Percentiles rank a stretch among this genome's conserved stretches.
phyloP scores from a whole-genome alignment of 1,140 invertebrate genomes.

The Phthorimaea operculella region DNA sequence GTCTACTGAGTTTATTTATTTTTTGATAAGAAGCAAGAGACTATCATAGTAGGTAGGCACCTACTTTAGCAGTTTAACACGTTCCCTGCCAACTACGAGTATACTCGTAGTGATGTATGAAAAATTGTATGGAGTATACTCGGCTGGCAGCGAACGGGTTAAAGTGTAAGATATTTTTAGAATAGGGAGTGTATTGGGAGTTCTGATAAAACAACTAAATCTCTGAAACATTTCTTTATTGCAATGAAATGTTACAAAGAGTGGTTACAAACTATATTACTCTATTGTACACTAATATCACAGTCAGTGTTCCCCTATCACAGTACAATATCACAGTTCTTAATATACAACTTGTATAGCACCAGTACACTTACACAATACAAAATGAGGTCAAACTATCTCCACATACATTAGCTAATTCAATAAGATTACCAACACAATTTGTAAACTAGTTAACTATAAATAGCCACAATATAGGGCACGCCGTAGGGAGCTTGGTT shows the following conservation, averaged over 20 bases:
- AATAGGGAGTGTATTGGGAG: slow-evolving; percentile 25
- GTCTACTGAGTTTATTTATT: too few species aligned
- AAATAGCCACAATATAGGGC: slow-evolving; percentile 9
- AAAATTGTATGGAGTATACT: too few species aligned
- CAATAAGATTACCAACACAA: slow-evolving; percentile 14
- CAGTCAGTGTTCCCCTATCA: slow-evolving; percentile 12
- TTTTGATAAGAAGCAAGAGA: too few species aligned
- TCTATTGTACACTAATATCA: slow-evolving; percentile 30
- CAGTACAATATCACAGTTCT: slow-evolving; percentile 23
- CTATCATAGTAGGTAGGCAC: too few species aligned
- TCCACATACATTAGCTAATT: slow-evolving; percentile 12
- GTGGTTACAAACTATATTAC: slow-evolving; percentile 31
- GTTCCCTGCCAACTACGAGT: too few species aligned
- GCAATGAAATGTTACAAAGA: slow-evolving; percentile 45
- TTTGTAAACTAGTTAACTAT: slow-evolving; percentile 10
- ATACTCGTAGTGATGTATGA: too few species aligned
- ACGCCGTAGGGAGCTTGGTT: neutral
- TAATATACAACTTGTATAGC: neutral
- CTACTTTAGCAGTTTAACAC: too few species aligned
- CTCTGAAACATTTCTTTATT: slow-evolving; percentile 59
- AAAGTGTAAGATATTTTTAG: slow-evolving; percentile 5
- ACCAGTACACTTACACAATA: neutral
- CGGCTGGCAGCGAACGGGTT: too few species aligned
- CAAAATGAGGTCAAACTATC: slow-evolving; percentile 6
- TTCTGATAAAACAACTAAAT: slow-evolving; percentile 51